Evolutionary conservation across 2,888 invertebrate genomes (phyloP), one percentile per base, ranked within the genome.

Genomic region (Cryptocephalus primarius): DNA sequence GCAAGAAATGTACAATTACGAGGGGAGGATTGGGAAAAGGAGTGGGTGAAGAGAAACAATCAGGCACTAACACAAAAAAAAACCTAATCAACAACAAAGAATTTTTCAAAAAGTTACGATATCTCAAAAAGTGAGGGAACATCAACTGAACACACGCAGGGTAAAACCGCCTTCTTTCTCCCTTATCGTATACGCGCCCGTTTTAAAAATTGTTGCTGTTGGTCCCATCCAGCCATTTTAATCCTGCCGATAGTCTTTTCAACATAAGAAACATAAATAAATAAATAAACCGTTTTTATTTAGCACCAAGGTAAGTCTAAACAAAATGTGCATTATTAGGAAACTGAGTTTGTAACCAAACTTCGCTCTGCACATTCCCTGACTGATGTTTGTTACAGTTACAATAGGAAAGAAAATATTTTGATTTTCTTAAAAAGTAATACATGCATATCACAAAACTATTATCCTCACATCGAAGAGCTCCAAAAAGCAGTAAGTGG

Each of bases 331-430:
- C 55, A 53, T 44, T 34, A 33, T 47, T 32, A 42, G 31, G 39
- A 43, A 32, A 36, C 12, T 33, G 39, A 50, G 50, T 54, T 54
- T 57, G 58, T 60, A 61, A 59, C 60, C 61, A 60, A 60, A 61
- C 60, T 58, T 55, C 41, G 54, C 49, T 55, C 56, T 55, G 55
- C 51, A 56, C 50, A 50, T 52, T 53, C 22, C 41, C 46, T 41
- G 51, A 54, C 51, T 54, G 55, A 51, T 52, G 50, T 56, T 12
- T 56, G 22, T 22, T 22, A 22, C 22, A 54, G 48, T 52, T 60
- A 60, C 57, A 55, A 59, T 32, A 31, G 10, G 32, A 36, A n/a
- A 36, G 12, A n/a, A 36, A 12, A 36, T 36, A 11, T 11, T 12
- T 36, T 36, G 22, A 22, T 22, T 22, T 22, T 22, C 22, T 22